These are phyloP conservation scores for Aleiodes leptofemur DNA, from an alignment of 2,888 invertebrate genomes.

Conservation along the genomic window DNA sequence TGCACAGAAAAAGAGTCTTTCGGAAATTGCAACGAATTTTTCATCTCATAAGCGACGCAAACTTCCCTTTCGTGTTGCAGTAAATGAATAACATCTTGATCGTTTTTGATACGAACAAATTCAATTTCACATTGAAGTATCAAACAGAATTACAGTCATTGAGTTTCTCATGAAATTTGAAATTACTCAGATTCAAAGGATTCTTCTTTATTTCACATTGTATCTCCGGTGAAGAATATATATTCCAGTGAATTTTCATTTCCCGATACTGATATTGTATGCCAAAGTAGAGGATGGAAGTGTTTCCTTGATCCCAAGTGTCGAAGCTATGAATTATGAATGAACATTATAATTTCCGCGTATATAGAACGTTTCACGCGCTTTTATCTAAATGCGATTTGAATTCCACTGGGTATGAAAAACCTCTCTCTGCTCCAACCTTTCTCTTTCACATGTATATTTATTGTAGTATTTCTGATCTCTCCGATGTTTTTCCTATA, in stretches of 20 bases:
- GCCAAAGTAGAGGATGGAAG: not conserved
- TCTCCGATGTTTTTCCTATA: too few relatives aligned
- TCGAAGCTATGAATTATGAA: conserved; percentile 61
- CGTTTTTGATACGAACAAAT: not conserved
- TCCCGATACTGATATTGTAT: not conserved
- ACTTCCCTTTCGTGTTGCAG: not conserved
- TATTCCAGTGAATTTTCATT: conserved; percentile 4
- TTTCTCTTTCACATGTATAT: conserved; percentile 8
- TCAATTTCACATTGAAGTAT: not conserved
- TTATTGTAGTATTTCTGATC: not conserved
- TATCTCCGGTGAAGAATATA: not conserved
- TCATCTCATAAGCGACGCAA: not conserved
- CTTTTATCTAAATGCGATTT: conserved; percentile 62
- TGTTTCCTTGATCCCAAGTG: conserved; percentile 5
- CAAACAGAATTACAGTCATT: conserved; percentile 1
- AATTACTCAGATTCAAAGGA: not conserved
- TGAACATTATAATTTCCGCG: conserved; percentile 61
- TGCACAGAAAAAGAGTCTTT: too few relatives aligned
- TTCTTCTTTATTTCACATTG: not conserved
- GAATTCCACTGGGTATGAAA: conserved; percentile 52
- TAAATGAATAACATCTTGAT: conserved; percentile 20
- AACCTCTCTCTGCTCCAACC: not conserved
- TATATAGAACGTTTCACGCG: conserved; percentile 56
- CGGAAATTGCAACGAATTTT: too few relatives aligned
- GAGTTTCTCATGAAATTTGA: conserved; percentile 4